phyloP scores from a whole-genome alignment of 2,113 vertebrate species.

The Pholis gunnellus region DNA sequence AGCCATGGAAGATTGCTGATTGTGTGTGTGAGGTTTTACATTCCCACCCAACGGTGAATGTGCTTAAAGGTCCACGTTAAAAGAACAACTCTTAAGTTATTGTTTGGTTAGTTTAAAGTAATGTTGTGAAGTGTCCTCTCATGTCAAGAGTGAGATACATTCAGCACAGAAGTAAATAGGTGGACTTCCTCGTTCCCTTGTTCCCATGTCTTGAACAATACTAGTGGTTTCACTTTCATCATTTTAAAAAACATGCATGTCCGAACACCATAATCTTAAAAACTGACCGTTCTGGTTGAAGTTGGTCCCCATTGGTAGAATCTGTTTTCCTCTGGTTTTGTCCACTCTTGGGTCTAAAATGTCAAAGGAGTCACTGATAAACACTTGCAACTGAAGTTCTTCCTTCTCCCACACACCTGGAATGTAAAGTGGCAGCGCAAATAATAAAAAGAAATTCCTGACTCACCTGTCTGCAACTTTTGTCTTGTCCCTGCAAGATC shows the following conservation, averaged over 20 bases:
- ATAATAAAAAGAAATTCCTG: no score
- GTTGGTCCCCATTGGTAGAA: neutral
- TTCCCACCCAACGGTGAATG: no score
- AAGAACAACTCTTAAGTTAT: neutral
- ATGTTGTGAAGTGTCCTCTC: neutral
- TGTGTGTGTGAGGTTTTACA: neutral
- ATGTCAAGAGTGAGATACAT: neutral
- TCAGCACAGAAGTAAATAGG: no score
- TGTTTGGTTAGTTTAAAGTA: neutral
- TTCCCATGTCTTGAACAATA: neutral
- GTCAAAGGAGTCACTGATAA: neutral
- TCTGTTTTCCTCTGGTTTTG: constrained; percentile 1
- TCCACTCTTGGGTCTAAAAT: constrained; percentile 42
- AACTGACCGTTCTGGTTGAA: constrained; percentile 18
- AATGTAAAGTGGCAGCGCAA: neutral
- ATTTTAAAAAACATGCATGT: neutral
- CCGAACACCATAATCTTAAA: neutral
- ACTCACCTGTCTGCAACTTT: neutral
- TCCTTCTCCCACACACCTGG: constrained; percentile 2
- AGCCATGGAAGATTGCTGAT: neutral
- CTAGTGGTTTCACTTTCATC: neutral
- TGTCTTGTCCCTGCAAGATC: neutral
- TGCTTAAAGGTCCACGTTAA: neutral
- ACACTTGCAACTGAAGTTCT: neutral
- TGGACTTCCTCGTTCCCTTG: neutral